Conservation (phyloP, 92 coral and sea anemone species). For the Meandrina meandrites region DNA sequence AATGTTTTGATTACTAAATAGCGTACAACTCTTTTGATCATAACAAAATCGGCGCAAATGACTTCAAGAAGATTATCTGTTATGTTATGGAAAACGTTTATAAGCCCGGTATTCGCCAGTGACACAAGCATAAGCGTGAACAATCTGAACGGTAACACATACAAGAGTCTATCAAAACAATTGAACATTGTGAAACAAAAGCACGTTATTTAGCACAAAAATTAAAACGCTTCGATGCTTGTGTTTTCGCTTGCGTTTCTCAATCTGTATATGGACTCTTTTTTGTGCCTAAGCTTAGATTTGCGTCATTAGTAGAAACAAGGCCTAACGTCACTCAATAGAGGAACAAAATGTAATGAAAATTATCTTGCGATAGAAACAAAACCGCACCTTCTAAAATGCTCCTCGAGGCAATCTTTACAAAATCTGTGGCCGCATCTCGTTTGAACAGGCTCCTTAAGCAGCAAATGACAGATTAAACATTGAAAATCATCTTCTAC, state of each 20-base stretch:
- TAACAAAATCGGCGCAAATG: no score
- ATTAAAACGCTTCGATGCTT: no score
- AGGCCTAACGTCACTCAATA: background rate
- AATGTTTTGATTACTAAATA: no score
- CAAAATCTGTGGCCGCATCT: constrained; percentile 62
- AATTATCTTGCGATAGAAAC: background rate
- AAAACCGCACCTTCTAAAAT: background rate
- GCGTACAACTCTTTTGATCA: no score
- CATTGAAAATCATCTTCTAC: constrained; percentile 38
- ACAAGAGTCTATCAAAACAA: no score
- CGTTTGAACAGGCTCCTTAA: constrained; percentile 37
- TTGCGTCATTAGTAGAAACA: background rate
- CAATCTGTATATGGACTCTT: background rate
- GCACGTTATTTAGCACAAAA: background rate
- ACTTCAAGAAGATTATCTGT: background rate
- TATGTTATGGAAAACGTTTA: no score
- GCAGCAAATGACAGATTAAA: constrained; percentile 34
- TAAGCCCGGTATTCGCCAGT: no score
- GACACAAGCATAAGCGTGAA: no score
- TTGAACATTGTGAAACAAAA: background rate
- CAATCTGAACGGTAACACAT: no score
- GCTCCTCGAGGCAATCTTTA: constrained; percentile 42
- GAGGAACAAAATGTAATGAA: no score
- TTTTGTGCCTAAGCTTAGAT: background rate
- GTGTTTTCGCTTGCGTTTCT: background rate